Base-by-base conservation (phyloP, 2,797 vertebrate species). In the Graptemys geographica region DNA sequence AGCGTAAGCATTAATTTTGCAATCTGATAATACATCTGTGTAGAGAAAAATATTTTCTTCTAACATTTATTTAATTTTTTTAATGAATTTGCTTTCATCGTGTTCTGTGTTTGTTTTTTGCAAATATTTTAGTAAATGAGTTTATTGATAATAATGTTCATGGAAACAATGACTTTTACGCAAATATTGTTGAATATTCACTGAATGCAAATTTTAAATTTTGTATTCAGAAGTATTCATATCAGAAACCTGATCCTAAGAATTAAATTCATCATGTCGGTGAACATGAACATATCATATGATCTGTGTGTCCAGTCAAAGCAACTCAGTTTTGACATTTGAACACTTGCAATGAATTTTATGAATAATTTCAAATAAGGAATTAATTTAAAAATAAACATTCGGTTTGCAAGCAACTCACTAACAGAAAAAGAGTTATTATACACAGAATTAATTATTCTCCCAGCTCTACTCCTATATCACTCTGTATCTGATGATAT, bases 1-100 rank as follows among this genome's bases (percentile, higher is more conserved):
- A 87, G 44, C 37, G 11, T 49, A 92, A 89, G 62, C 2, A 88
- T 62, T n/a, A 81, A 84, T 91, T 91, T 94, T 59, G 86, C 56
- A 87, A 8, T 59, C 31, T 74, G 21, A n/a, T 19, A 79, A 33
- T 88, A 13, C 9, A 84, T 84, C 79, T 81, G 16, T 62, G 74
- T 56, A 28, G 2, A 82, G 8, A 6, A 90, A 89, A 33, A 0
- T 0, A 1, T 23, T 81, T 89, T 55, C 13, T 92, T 86, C 9
- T 62, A 87, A 55, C 85, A 86, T 52, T 69, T 62, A 10, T 31
- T 41, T 83, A 10, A 11, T 5, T 55, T 86, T 86, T 62, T 65
- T 16, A 52, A 44, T 16, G 27, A 6, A 51, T 1, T 51, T 82
- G 78, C 37, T 41, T 88, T n/a, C 21, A 5, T 0, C 55, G 47